Percentiles rank a stretch among this genome's conserved stretches.
These are phyloP conservation scores for Epirrhoe alternata DNA, from an alignment of 2,888 invertebrate genomes.

Conservation along the genomic window DNA sequence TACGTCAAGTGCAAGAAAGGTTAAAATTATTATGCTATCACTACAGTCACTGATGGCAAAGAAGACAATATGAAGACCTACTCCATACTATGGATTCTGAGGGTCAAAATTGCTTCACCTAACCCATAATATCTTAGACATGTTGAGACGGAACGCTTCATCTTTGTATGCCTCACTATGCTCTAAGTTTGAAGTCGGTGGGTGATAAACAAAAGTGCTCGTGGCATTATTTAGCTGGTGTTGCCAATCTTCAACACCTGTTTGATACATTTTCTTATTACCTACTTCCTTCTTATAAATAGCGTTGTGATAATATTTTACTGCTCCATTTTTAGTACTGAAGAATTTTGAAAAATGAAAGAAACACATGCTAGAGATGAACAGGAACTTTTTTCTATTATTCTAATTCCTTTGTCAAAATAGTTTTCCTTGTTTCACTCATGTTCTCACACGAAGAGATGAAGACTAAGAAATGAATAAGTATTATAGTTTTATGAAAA, in stretches of 20 bases:
- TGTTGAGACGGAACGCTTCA: neutral
- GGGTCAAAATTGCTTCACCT: neutral
- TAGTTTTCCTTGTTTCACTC: too few species aligned
- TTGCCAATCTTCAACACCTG: conserved; percentile 29
- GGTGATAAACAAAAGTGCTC: conserved; percentile 14
- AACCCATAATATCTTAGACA: neutral
- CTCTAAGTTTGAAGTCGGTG: conserved; percentile 6
- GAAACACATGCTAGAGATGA: neutral
- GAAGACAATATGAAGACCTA: too few species aligned
- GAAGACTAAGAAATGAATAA: too few species aligned
- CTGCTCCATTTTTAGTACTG: conserved; percentile 1
- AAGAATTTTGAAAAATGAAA: neutral
- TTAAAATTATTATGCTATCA: too few species aligned
- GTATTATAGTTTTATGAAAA: too few species aligned
- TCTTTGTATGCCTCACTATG: too few species aligned
- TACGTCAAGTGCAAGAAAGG: too few species aligned
- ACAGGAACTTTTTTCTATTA: neutral
- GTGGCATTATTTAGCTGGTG: conserved; percentile 8
- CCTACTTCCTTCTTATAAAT: conserved; percentile 14
- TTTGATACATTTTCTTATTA: conserved; percentile 16
- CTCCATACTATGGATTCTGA: too few species aligned
- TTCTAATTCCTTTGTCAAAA: too few species aligned
- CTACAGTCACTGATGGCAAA: too few species aligned
- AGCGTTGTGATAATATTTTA: conserved; percentile 5
- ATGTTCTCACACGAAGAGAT: too few species aligned